phyloP scores from a whole-genome alignment of 2,888 invertebrate species.

The Drosophila helvetica region DNA sequence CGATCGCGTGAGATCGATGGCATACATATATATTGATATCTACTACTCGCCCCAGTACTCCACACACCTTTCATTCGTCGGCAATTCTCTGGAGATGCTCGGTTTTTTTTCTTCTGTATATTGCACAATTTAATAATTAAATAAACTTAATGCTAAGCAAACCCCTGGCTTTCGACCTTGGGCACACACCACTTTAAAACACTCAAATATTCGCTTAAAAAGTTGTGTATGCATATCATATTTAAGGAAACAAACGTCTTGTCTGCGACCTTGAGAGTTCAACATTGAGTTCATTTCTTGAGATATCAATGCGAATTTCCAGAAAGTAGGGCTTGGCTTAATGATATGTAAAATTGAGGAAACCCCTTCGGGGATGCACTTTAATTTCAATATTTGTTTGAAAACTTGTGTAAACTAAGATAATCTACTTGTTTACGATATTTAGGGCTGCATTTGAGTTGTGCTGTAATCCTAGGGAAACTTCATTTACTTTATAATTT shows the following conservation, averaged over 20 bases:
- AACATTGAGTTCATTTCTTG: background rate
- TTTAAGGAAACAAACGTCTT: background rate
- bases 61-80: constrained; percentile 32
- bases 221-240: background rate
- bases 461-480: background rate
- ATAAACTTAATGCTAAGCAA: constrained; percentile 52
- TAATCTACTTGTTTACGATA: background rate
- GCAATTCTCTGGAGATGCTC: constrained; percentile 36
- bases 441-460: background rate
- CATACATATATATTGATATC: background rate
- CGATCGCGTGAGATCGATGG: background rate
- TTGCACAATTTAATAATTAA: constrained; percentile 48
- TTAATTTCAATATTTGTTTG: background rate
- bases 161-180: constrained; percentile 8
- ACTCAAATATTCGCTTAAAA: background rate
- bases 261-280: background rate
- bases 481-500: background rate
- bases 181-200: background rate
- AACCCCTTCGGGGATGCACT: too few relatives aligned
- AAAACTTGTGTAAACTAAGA: background rate
- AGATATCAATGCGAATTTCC: background rate
- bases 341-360: too few relatives aligned
- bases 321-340: background rate
- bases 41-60: constrained; percentile 20
- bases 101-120: constrained; percentile 39